Evolutionary conservation across 2,888 invertebrate genomes (phyloP).

Genomic region (Periphyllus acericola): DNA sequence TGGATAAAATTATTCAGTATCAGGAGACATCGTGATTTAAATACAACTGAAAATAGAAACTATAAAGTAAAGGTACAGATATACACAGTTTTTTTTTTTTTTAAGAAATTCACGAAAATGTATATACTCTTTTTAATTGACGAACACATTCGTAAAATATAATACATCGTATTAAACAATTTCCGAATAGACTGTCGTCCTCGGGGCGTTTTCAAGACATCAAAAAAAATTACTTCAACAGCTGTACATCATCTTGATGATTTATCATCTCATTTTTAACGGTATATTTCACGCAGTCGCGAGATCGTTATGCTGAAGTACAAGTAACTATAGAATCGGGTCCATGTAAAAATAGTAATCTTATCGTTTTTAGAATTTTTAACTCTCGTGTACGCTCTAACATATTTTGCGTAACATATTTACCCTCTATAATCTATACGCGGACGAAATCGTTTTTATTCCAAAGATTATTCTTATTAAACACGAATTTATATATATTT

Average conservation of each 20-base stretch:
- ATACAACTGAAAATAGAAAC: neutral
- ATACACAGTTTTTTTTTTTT: neutral
- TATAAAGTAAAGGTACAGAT: neutral
- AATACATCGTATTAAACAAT: slow-evolving; percentile 8
- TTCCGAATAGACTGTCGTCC: neutral
- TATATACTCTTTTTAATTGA: slow-evolving; percentile 3
- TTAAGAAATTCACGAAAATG: neutral
- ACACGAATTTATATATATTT: neutral
- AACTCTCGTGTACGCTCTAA: neutral
- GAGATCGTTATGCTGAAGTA: neutral
- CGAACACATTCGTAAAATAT: slow-evolving; percentile 10
- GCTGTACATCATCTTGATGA: slow-evolving; percentile 37
- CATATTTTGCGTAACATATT: neutral
- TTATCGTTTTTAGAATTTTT: slow-evolving; percentile 10
- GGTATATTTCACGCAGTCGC: slow-evolving; percentile 41
- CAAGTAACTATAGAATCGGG: slow-evolving; percentile 1
- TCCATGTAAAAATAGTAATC: slow-evolving; percentile 43
- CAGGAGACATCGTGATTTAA: neutral
- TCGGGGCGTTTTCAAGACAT: slow-evolving; percentile 26
- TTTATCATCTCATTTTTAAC: slow-evolving; percentile 45
- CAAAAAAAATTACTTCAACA: slow-evolving; percentile 29
- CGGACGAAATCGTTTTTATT: slow-evolving; percentile 2
- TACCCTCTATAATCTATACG: neutral
- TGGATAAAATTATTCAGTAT: too few species aligned
- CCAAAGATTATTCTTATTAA: neutral